Evolutionary conservation across 2,797 vertebrate genomes (phyloP).

Genomic region (Danio kyathit): DNA sequence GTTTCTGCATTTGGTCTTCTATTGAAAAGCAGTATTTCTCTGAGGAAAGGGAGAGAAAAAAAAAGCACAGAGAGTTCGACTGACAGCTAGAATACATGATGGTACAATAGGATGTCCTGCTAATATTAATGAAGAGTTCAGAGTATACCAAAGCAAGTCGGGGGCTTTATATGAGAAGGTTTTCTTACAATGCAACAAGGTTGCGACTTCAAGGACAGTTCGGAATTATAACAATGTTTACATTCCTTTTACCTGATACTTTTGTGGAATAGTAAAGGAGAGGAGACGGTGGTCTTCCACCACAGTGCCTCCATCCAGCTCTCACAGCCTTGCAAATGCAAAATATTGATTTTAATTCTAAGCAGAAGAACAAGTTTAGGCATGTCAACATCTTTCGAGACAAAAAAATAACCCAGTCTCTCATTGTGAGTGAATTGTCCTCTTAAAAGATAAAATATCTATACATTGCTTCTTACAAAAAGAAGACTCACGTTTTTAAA

Average conservation of each 20-base stretch:
- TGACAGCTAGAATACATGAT: constrained; percentile 17
- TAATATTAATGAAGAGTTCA: constrained; percentile 2
- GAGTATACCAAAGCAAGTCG: neutral
- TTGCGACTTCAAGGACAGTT: constrained; percentile 1
- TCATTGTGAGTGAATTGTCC: neutral
- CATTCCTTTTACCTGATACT: constrained; percentile 2
- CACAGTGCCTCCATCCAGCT: neutral
- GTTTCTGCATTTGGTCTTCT: constrained; percentile 12
- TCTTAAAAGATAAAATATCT: neutral
- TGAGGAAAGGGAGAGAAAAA: neutral
- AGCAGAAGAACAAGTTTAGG: neutral
- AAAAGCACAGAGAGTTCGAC: constrained; percentile 5
- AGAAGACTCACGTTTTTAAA: neutral
- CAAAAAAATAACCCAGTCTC: neutral
- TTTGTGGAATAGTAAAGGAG: neutral
- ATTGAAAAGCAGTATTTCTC: constrained; percentile 27
- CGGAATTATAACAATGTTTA: constrained; percentile 32
- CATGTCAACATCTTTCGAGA: neutral
- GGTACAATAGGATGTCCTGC: constrained; percentile 10
- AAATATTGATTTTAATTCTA: neutral
- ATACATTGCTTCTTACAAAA: neutral
- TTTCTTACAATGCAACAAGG: neutral
- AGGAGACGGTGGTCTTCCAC: neutral
- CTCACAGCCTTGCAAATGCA: neutral
- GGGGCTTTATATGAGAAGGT: neutral